phyloP scores from a whole-genome alignment of 1,140 invertebrate species.

The Oryctes rhinoceros region DNA sequence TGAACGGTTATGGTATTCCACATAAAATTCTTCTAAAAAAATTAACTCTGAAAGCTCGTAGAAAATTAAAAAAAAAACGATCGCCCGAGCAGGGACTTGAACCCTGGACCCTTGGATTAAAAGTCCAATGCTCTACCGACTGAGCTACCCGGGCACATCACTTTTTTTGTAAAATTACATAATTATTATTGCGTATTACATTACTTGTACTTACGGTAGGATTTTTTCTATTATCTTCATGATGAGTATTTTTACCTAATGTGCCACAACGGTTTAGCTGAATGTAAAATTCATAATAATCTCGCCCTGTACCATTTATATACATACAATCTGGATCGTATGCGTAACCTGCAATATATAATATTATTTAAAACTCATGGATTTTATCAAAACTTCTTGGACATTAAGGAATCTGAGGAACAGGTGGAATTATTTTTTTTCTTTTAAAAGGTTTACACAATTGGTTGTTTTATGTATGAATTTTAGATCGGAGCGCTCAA shows the following conservation, averaged over 20 bases:
- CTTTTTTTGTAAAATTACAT: not conserved
- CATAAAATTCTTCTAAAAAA: slow-evolving; percentile 87
- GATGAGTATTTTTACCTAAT: slow-evolving; percentile 85
- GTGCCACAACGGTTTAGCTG: slow-evolving; percentile 92
- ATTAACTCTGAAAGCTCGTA: slow-evolving; percentile 53
- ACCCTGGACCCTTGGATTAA: slow-evolving; percentile 82
- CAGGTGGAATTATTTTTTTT: too few relatives aligned
- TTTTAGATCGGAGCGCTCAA: too few relatives aligned
- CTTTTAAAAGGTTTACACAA: too few relatives aligned
- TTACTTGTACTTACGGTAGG: slow-evolving; percentile 73
- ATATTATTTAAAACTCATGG: not conserved
- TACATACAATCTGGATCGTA: slow-evolving; percentile 95
- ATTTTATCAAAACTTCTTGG: too few relatives aligned
- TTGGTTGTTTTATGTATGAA: too few relatives aligned
- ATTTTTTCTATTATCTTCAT: slow-evolving; percentile 84
- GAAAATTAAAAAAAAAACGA: slow-evolving; percentile 14
- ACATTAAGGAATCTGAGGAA: too few relatives aligned
- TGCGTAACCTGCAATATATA: slow-evolving; percentile 78
- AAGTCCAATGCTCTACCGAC: slow-evolving; percentile 82
- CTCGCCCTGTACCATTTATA: slow-evolving; percentile 89
- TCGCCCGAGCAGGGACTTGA: slow-evolving; percentile 82
- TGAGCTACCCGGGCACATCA: slow-evolving; percentile 76
- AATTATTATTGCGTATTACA: not conserved
- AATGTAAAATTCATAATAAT: slow-evolving; percentile 93
- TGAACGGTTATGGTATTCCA: slow-evolving; percentile 96